Base-by-base conservation (phyloP, 2,888 invertebrate species). In the Hypselothyrea guttata region DNA sequence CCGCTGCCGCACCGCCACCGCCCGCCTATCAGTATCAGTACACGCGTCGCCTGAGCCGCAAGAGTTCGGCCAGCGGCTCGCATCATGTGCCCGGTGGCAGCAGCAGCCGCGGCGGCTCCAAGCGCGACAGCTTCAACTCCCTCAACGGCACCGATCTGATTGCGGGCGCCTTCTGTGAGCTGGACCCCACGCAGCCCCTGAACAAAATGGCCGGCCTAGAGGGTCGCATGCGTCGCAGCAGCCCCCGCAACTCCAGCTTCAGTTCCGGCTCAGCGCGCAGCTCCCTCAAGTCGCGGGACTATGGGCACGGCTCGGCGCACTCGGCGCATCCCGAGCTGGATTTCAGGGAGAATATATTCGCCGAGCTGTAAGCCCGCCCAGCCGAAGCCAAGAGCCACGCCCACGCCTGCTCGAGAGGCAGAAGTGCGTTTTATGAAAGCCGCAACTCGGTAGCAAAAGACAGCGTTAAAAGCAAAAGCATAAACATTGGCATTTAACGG, bases 301-400 rank as follows among this genome's bases (percentile, higher is more conserved):
- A 86, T 31, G 88, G 86, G 1, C 88, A 88, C 13, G 74, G 87
- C 30, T 88, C 88, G 7, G 61, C 78, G 7, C 89, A 89, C 42
- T 86, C 88, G 15, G 76, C 88, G 3, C 89, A 89, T 70, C 89
- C 89, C 8, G 90, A 89, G 13, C 60, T 90, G 48, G 89, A 89
- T 42, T 90, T 89, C 30, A 84, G 90, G 85, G 90, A 89, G 78
- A 90, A 89, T 31, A 88, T 90, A n/a, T 88, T 89, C 38, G 89
- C 89, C 7, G 88, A 89, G 64, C 79, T 89, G 63, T 89, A 89
- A 88, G 65, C 57, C 18, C 22, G 51, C 7, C 35, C 37, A 15
- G n/a, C 0, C 15, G 2, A 22, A 13, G 2, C n/a, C 3, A 30
- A 37, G 5, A 28, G 30, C 8, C 9, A 28, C 37, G 38, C 18